These are phyloP conservation scores for Aphaenogaster rudis DNA, from an alignment of 1,140 invertebrate genomes.

Conservation along the genomic window DNA sequence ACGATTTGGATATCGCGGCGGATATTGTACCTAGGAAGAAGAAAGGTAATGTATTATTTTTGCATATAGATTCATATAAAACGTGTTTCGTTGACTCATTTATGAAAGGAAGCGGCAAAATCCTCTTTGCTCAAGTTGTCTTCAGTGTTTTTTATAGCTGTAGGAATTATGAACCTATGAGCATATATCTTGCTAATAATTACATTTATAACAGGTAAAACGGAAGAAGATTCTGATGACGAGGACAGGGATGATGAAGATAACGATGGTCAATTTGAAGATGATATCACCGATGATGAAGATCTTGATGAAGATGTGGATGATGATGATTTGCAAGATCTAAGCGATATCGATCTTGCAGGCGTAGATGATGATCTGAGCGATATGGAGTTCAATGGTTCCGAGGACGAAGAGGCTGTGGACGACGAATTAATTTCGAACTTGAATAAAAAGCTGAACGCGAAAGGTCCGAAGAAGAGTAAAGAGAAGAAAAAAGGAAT, in stretches of 20 bases:
- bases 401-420: constrained; percentile 52
- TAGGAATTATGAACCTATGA: neutral
- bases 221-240: constrained; percentile 77
- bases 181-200: neutral
- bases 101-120: neutral
- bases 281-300: constrained; percentile 81
- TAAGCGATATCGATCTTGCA: constrained; percentile 70
- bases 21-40: constrained; percentile 84
- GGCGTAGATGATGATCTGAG: constrained; percentile 75
- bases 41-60: constrained; percentile 76
- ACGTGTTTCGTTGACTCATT: neutral
- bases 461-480: constrained; percentile 50
- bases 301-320: constrained; percentile 61
- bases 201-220: constrained; percentile 62
- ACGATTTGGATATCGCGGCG: constrained; percentile 88
- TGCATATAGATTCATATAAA: constrained; percentile 10
- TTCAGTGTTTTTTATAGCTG: constrained; percentile 21
- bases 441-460: constrained; percentile 45
- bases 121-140: neutral
- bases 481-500: constrained; percentile 66
- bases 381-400: constrained; percentile 74
- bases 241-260: constrained; percentile 83
- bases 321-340: constrained; percentile 76
- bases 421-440: constrained; percentile 31
- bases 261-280: constrained; percentile 70